Conservation (phyloP, 23 tunicate species). For the Oikopleura dioica region DNA sequence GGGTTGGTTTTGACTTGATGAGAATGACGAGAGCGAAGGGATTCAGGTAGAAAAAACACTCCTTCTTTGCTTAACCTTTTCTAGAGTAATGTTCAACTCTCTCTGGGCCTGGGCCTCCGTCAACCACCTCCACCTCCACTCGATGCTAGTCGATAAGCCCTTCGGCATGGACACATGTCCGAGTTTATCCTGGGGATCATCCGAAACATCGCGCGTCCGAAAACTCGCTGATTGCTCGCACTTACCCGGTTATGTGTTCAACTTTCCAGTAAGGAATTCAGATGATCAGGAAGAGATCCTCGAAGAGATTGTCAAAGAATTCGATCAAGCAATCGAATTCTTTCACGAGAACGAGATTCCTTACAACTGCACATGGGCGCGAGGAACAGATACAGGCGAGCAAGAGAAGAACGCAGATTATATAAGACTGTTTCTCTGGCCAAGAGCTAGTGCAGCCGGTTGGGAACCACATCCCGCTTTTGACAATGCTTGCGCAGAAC, state of each 20-base stretch:
- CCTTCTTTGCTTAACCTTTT: no score
- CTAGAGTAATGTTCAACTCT: constrained; percentile 70
- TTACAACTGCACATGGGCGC: constrained; percentile 24
- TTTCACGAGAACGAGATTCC: constrained; percentile 39
- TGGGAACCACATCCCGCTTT: constrained; percentile 17
- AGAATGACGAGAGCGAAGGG: constrained; percentile 61
- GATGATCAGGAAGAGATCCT: background rate
- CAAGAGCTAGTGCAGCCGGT: constrained; percentile 37
- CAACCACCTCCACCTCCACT: constrained; percentile 76
- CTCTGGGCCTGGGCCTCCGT: constrained; percentile 95
- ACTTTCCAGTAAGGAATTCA: no score
- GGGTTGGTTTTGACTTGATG: constrained; percentile 34
- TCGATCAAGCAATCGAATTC: constrained; percentile 16
- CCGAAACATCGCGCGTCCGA: background rate
- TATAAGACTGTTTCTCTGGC: constrained; percentile 25
- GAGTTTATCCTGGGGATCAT: background rate
- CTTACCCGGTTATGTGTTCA: background rate
- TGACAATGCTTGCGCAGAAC: constrained; percentile 80
- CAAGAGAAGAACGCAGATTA: background rate
- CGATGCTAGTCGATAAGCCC: constrained; percentile 31
- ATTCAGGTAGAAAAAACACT: no score
- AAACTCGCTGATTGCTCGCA: background rate
- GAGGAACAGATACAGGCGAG: constrained; percentile 16
- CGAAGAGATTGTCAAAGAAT: constrained; percentile 37
- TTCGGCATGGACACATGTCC: background rate